Evolutionary conservation across 2,113 vertebrate genomes (phyloP), one percentile per base, ranked within the genome.

Genomic region (Brachyhypopomus occidentalis): DNA sequence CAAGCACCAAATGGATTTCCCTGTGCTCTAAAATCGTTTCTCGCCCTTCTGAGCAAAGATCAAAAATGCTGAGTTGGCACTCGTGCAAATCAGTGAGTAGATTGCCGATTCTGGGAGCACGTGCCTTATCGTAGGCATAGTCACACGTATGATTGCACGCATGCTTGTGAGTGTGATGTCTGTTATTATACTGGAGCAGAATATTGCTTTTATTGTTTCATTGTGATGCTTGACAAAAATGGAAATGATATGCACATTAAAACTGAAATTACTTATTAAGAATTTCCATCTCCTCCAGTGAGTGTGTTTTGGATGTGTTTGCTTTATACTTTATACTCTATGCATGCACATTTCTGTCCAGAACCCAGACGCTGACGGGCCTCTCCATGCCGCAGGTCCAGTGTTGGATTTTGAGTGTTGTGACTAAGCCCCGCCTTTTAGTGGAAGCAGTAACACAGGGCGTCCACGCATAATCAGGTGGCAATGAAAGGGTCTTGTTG

Each of bases 181-280:
- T 25, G 75, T 52, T 77, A 64, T 77, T 77, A 45, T 62, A 25
- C 8, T 20, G 5, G 45, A 67, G 52, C 74, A 76, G 74, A 76
- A 45, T 76, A 58, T 76, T 76, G 38, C 59, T 63, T 20, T 14
- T 23, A n/a, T 76, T 76, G 62, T 76, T 76, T 25, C 58, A 45
- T 17, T 11, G 22, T 64, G 22, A 48, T 19, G 36, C 22, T 62
- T 4, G 56, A 45, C 41, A 48, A 22, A 52, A 14, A 14, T 52
- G 14, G 45, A 52, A 14, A 52, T 25, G 5, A 20, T 20, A 27
- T 22, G 7, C 48, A 12, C 19, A 72, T 55, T 72, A 27, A 72
- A 25, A 72, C 1, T 9, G 3, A 8, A 52, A 52, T 52, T 52
- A 52, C 1, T 0, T 52, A 52, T 52, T 14, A 52, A 14, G 45